A percentile compares a stretch with the other conserved stretches of the same genome.
phyloP scores from a whole-genome alignment of 2,888 invertebrate species.

The Synanthedon myopaeformis region DNA sequence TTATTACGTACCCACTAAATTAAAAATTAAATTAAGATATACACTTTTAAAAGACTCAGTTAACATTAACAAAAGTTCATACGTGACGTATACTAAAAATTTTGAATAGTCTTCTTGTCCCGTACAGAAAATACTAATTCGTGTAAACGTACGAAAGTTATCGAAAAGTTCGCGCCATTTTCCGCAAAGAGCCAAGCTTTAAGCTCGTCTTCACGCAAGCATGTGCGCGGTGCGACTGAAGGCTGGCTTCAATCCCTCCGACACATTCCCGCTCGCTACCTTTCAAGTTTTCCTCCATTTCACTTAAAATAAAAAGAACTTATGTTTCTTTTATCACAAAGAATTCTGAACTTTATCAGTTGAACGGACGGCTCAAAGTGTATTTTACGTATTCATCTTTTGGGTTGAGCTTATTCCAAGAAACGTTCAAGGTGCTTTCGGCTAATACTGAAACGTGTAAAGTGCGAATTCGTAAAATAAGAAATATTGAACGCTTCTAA shows the following conservation, averaged over 20 bases:
- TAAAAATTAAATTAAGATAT: no score
- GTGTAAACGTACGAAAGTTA: slow-evolving; percentile 38
- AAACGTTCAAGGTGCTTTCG: slow-evolving; percentile 9
- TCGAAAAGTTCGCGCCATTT: slow-evolving; percentile 57
- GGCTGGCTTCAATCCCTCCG: slow-evolving; percentile 42
- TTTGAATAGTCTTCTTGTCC: neutral
- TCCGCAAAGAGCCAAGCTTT: slow-evolving; percentile 22
- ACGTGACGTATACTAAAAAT: neutral
- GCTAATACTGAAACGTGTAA: slow-evolving; percentile 18
- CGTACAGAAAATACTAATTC: slow-evolving; percentile 6
- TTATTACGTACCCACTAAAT: no score
- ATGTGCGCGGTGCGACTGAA: slow-evolving; percentile 61
- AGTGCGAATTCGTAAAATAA: slow-evolving; percentile 8
- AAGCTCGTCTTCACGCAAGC: slow-evolving; percentile 39
- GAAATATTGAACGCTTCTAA: slow-evolving; percentile 14
- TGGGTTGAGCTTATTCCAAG: slow-evolving; percentile 8
- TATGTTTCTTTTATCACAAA: neutral
- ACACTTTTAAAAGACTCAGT: no score
- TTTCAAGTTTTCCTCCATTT: slow-evolving; percentile 49
- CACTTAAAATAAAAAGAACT: neutral
- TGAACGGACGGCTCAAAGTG: neutral
- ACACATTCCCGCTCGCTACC: slow-evolving; percentile 54
- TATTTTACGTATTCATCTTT: neutral
- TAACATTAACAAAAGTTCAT: no score
- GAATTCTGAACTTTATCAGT: neutral